Evolutionary conservation across 2,113 vertebrate species (phyloP).

Genomic region (Arothron firmamentum): DNA sequence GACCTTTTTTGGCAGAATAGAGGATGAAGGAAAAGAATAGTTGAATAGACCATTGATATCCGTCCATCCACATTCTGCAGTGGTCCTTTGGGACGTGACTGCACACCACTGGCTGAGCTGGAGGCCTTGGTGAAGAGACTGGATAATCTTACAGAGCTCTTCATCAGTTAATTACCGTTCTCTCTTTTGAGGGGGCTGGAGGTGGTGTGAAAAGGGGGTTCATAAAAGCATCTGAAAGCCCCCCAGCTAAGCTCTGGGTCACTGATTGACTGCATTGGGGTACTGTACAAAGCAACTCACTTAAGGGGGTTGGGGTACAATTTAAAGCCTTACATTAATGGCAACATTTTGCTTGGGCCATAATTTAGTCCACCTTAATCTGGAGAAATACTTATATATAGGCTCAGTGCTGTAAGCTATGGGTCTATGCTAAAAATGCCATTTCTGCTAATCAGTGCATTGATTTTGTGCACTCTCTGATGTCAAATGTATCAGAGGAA

Average conservation of each 20-base stretch:
- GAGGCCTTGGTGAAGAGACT: constrained; percentile 43
- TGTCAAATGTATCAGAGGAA: too few species aligned
- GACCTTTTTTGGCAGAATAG: constrained; percentile 16
- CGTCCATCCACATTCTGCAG: constrained; percentile 48
- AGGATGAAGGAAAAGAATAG: constrained; percentile 52
- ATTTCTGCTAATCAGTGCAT: too few species aligned
- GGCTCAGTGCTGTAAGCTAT: too few species aligned
- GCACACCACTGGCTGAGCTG: constrained; percentile 53
- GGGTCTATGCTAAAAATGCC: too few species aligned
- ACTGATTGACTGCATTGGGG: constrained; percentile 68
- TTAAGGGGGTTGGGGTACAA: constrained; percentile 49
- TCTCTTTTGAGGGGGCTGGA: constrained; percentile 55
- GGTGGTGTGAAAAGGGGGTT: constrained; percentile 48
- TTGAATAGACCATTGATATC: constrained; percentile 68
- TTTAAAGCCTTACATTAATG: too few species aligned
- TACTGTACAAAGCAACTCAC: constrained; percentile 62
- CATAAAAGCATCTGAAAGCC: constrained; percentile 67
- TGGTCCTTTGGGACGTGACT: constrained; percentile 59
- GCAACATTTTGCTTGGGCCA: too few species aligned
- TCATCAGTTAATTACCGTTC: constrained; percentile 76
- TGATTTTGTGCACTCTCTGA: too few species aligned
- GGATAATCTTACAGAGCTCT: constrained; percentile 71
- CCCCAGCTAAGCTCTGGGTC: constrained; percentile 64
- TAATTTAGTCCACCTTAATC: too few species aligned
- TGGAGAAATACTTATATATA: too few species aligned